Base-by-base conservation (phyloP, 2,888 invertebrate genomes). In the Dasysyrphus tricinctus region DNA sequence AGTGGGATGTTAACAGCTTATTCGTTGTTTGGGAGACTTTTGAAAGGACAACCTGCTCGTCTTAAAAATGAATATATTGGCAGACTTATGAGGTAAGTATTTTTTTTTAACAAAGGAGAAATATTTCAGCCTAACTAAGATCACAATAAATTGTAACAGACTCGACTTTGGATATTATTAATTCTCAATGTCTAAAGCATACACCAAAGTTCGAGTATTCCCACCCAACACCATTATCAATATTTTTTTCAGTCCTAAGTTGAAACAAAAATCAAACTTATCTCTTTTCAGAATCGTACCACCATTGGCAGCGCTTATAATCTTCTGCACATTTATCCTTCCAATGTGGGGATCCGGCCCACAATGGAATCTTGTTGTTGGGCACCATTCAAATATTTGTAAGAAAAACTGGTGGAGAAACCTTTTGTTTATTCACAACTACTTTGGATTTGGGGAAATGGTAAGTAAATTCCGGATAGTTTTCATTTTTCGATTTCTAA, bases 391-490 rank as follows among this genome's bases (percentile, higher is more conserved):
- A 0, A 93, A 94, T 59, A 94, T 95, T 75, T 96, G 96, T 91
- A 95, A 95, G 90, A 92, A 93, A 89, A 93, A 95, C 77, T 95
- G 95, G 95, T 96, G 95, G 96, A 93, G 95, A 89, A 96, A 95
- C 90, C 92, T 96, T 84, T 91, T 96, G 0, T 96, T 95, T 88
- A 95, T 96, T 74, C 96, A 96, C 89, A 96, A 96, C 90, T 96
- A 95, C 90, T 96, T 94, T 89, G 96, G 96, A 51, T 96, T 96
- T 89, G 94, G 95, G 89, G 94, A 95, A 89, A 95, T 96, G 95
- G 95, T 95, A 92, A 75, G 37, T 14, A 54, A 4, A n/a, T 7
- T 12, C 12, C 2, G 14, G 9, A 2, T 42, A 19, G 0, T 37
- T 24, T 16, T 37, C 1, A 37, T 0, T 11, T 19, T 5, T 12